Evolutionary conservation across 2,113 vertebrate genomes (phyloP), one percentile per base, ranked within the genome.

Genomic region (Takifugu flavidus): DNA sequence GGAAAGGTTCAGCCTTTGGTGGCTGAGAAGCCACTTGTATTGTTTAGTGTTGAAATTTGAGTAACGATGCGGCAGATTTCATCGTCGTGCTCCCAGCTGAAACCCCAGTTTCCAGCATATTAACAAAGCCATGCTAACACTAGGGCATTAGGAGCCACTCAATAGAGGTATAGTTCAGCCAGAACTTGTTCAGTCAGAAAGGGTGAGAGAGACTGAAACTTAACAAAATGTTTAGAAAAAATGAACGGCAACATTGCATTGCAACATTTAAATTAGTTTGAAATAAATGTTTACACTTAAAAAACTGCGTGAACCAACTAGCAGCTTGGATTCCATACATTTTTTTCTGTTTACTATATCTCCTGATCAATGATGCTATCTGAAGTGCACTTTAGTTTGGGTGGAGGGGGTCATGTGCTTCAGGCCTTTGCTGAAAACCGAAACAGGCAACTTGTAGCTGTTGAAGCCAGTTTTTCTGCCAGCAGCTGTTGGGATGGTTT

Each of bases 401-500:
- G 7, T 10, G 34, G 34, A 10, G 31, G 31, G 31, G 31, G 31
- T 34, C 4, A 34, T 34, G 5, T 34, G 31, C 31, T 7, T 7
- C 5, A 7, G 31, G 31, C 31, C 6, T 7, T 34, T 34, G 31
- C 31, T 34, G 31, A 34, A 7, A 34, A 34, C 4, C 5, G 31
- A 25, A 15, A 27, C 25, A 20, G 6, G 45, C 5, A 31, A 10
- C n/a, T 27, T 63, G 14, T 28, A 5, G 8, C 25, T 50, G 5
- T 8, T 45, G 54, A 1, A 15, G 25, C 13, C 47, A n/a, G 51
- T 52, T 45, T 20, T 64, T 4, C 44, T 29, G 44, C 49, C 44
- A 25, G 20, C 72, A 50, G 63, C 27, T 55, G 67, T 53, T 43
- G 62, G 70, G 72, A 75, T 64, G 69, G 59, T 55, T n/a, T 31